These are phyloP conservation scores for Brotula barbata DNA, from an alignment of 2,797 vertebrate species.

Conservation along the genomic window DNA sequence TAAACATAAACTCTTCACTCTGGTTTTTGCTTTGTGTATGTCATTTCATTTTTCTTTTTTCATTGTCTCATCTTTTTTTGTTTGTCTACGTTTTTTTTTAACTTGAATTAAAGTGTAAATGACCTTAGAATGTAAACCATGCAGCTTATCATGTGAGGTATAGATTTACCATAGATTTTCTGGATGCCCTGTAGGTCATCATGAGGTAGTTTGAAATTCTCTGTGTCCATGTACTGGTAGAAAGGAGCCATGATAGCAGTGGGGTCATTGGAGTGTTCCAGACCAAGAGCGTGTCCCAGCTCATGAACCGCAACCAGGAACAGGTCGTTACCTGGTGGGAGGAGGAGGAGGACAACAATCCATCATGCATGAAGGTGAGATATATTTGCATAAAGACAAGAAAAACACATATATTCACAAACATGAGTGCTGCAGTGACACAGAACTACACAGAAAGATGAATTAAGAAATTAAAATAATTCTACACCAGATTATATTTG, in stretches of 20 bases:
- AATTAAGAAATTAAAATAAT: too few relatives aligned
- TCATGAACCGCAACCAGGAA: conserved; percentile 88
- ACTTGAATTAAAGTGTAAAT: background rate
- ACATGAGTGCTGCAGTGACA: too few relatives aligned
- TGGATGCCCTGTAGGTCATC: conserved; percentile 88
- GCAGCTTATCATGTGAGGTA: background rate
- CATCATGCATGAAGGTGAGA: background rate
- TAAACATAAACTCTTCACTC: background rate
- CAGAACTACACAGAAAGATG: too few relatives aligned
- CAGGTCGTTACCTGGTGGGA: conserved; percentile 82
- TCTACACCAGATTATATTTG: too few relatives aligned
- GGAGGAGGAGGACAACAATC: background rate
- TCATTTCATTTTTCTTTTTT: too few relatives aligned
- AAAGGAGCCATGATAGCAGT: conserved; percentile 88
- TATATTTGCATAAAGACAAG: too few relatives aligned
- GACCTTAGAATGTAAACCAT: background rate
- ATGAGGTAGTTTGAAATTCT: conserved; percentile 86
- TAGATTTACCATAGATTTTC: conserved; percentile 81
- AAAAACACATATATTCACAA: too few relatives aligned
- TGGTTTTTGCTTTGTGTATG: too few relatives aligned
- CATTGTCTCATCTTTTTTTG: too few relatives aligned
- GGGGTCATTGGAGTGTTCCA: conserved; percentile 85
- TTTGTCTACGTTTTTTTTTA: too few relatives aligned
- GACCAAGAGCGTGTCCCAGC: conserved; percentile 84
- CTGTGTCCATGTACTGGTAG: conserved; percentile 87